Percentiles rank a stretch among this genome's conserved stretches.
These are phyloP conservation scores for Parotocinclus haroldoi DNA, from an alignment of 2,797 vertebrate genomes.

Conservation along the genomic window DNA sequence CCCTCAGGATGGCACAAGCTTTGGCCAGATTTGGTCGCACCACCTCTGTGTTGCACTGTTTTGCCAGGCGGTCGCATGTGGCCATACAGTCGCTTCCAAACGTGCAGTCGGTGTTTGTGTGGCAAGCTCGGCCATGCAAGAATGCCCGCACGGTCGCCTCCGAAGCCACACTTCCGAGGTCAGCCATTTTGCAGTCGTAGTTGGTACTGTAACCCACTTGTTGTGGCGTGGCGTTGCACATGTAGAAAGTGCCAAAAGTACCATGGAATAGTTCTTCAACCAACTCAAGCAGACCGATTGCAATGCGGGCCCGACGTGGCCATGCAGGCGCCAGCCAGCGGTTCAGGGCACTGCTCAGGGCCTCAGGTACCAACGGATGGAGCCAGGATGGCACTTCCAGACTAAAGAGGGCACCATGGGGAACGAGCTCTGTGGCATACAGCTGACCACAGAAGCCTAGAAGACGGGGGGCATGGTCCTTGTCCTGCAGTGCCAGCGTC, in stretches of 20 bases:
- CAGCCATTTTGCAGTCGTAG: conserved; percentile 91
- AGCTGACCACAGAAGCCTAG: conserved; percentile 93
- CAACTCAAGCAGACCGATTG: conserved; percentile 94
- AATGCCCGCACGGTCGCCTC: conserved; percentile 82
- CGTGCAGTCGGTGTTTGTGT: conserved; percentile 88
- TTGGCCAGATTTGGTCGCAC: conserved; percentile 95
- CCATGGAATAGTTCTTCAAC: conserved; percentile 97
- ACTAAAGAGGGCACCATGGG: conserved; percentile 79
- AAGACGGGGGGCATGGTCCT: conserved; percentile 86
- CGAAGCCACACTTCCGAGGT: conserved; percentile 83
- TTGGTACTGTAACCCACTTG: conserved; percentile 87
- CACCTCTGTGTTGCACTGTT: conserved; percentile 88
- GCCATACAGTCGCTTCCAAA: conserved; percentile 87
- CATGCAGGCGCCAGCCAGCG: conserved; percentile 92
- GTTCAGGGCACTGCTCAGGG: conserved; percentile 75
- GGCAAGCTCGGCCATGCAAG: conserved; percentile 84
- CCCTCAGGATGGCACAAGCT: conserved; percentile 84
- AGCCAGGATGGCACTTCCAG: conserved; percentile 79
- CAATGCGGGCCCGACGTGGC: conserved; percentile 88
- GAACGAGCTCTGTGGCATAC: conserved; percentile 84
- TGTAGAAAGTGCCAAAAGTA: conserved; percentile 87
- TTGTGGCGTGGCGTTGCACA: conserved; percentile 84
- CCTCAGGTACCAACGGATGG: conserved; percentile 77
- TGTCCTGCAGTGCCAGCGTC: conserved; percentile 87
- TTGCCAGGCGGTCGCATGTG: conserved; percentile 85